Base-by-base conservation (phyloP, 2,797 vertebrate genomes). In the Bradypodion ventrale region DNA sequence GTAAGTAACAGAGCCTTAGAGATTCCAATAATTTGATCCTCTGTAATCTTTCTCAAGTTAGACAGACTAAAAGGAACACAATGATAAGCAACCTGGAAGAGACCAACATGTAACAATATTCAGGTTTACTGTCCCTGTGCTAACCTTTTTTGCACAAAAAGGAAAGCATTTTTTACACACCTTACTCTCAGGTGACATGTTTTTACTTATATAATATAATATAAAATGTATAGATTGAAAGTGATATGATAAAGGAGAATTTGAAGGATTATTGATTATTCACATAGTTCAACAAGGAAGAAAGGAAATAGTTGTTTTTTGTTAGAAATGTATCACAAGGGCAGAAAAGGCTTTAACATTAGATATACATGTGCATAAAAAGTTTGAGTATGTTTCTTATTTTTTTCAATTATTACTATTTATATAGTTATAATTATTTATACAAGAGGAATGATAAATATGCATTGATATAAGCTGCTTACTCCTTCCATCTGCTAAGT, bases 351-450 rank as follows among this genome's bases (percentile, higher is more conserved):
- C 82, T 73, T 84, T 81, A 12, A 85, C n/a, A 84, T 80, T 52
- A 80, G 86, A 89, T 89, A 89, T 89, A 87, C 69, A 83, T 63
- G 88, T 83, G 44, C 68, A 81, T 89, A 90, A 92, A 90, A 91
- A 88, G 89, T 40, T 56, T 19, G 21, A 15, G 13, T 74, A 81
- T 72, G 87, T 92, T 91, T 88, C 91, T 87, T 76, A 87, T 92
- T 76, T 73, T 85, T 93, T 93, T 93, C 89, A 84, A 85, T 70
- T 46, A 85, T 84, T 86, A 88, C 86, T 83, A 89, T 89, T 89
- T 82, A 89, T 88, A 84, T 78, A 84, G 83, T 70, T 46, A 85
- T 84, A 85, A 88, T 87, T 83, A 89, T 89, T 89, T 82, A 89
- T 88, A 84, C 76, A 68, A 82, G 82, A 62, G 12, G 59, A 76